Conservation (phyloP, 2,888 invertebrate species). For the Odontothrips loti region DNA sequence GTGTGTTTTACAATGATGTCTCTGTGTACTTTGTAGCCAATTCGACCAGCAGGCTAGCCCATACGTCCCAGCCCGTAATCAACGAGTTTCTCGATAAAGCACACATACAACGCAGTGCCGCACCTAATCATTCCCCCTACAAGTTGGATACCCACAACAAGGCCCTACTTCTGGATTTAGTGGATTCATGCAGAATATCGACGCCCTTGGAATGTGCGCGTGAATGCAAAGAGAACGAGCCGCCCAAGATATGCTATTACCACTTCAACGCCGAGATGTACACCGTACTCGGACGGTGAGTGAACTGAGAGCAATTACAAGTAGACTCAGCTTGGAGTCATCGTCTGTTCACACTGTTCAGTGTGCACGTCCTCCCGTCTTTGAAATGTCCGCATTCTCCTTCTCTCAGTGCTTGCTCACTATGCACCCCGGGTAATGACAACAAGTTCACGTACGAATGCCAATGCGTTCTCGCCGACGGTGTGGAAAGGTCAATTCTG, state of each 20-base stretch:
- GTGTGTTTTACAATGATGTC: no score
- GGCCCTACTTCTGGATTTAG: constrained; percentile 72
- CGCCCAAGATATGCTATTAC: constrained; percentile 82
- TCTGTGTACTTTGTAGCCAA: no score
- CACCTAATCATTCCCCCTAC: constrained; percentile 51
- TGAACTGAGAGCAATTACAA: no score
- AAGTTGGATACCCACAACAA: constrained; percentile 75
- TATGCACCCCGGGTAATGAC: constrained; percentile 85
- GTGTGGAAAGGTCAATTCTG: constrained; percentile 81
- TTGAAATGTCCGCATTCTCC: neutral
- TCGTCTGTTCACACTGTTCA: no score
- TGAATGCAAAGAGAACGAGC: constrained; percentile 80
- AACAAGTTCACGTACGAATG: constrained; percentile 83
- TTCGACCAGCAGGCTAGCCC: no score
- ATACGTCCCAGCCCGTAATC: no score
- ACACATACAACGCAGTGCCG: constrained; percentile 50
- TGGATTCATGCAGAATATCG: constrained; percentile 73
- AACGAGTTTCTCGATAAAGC: no score
- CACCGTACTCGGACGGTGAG: constrained; percentile 86
- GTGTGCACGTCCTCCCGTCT: no score
- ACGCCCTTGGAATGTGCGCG: constrained; percentile 84
- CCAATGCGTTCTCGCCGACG: constrained; percentile 88
- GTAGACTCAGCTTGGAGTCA: no score
- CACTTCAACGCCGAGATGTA: constrained; percentile 85
- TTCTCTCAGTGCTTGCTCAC: constrained; percentile 79